phyloP scores from a whole-genome alignment of 2,797 vertebrate genomes.

The Microcaecilia unicolor region DNA sequence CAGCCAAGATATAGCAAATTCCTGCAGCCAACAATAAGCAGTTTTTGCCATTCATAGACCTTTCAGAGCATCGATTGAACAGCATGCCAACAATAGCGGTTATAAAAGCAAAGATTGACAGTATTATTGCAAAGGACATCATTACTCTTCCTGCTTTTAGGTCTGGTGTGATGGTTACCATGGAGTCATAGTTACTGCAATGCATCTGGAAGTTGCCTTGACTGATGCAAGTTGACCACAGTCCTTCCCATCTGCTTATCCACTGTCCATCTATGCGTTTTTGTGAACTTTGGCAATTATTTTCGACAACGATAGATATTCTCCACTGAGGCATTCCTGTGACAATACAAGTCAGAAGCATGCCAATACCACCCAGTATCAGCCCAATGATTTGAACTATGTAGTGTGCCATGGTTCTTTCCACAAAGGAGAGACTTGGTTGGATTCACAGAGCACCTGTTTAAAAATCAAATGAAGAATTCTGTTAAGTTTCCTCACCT shows the following conservation, averaged over 20 bases:
- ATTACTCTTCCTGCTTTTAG: slow-evolving; percentile 72
- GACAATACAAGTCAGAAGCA: slow-evolving; percentile 67
- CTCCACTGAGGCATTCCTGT: slow-evolving; percentile 90
- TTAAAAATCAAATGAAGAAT: no score
- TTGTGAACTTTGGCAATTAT: slow-evolving; percentile 45
- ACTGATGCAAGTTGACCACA: slow-evolving; percentile 86
- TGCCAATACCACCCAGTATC: slow-evolving; percentile 61
- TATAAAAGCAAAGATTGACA: slow-evolving; percentile 61
- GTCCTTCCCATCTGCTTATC: slow-evolving; percentile 80
- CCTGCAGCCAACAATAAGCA: slow-evolving; percentile 61
- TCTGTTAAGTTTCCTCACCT: no score
- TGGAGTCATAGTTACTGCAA: slow-evolving; percentile 54
- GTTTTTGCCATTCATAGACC: slow-evolving; percentile 38
- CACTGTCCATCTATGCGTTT: slow-evolving; percentile 68
- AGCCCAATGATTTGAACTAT: slow-evolving; percentile 66
- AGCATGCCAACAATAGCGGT: slow-evolving; percentile 64
- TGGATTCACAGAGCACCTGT: no score
- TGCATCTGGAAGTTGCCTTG: slow-evolving; percentile 70
- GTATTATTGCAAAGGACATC: slow-evolving; percentile 56
- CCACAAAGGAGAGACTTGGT: not conserved
- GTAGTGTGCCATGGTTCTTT: slow-evolving; percentile 39
- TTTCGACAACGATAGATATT: slow-evolving; percentile 78
- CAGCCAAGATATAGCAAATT: slow-evolving; percentile 59
- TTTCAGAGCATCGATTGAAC: slow-evolving; percentile 48
- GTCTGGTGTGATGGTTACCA: slow-evolving; percentile 52